phyloP scores from a whole-genome alignment of 1,140 invertebrate species.

The Apis cerana region DNA sequence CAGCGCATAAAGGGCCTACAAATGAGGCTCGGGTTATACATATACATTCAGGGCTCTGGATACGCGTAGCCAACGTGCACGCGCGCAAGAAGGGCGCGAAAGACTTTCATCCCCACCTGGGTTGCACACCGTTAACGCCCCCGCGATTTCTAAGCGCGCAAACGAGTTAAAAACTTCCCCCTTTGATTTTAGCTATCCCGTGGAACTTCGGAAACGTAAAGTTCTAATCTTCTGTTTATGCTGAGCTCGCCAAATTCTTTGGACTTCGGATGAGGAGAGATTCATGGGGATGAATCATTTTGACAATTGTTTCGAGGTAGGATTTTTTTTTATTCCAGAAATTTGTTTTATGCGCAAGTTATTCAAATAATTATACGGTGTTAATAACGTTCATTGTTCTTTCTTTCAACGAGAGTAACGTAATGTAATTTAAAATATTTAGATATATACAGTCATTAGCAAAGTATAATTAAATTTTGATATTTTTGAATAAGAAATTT shows the following conservation, averaged over 20 bases:
- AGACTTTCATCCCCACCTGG: not conserved
- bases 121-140: slow-evolving; percentile 16
- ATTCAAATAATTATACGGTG: too few species aligned
- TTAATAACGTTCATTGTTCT: too few species aligned
- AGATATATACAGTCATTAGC: too few species aligned
- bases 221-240: slow-evolving; percentile 32
- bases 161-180: slow-evolving; percentile 34
- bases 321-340: too few species aligned
- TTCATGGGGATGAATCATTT: not conserved
- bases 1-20: slow-evolving; percentile 79
- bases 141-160: slow-evolving; percentile 27
- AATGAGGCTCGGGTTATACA: slow-evolving; percentile 75
- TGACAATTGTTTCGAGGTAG: not conserved
- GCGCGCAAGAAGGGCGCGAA: slow-evolving; percentile 12
- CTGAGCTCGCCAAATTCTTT: not conserved
- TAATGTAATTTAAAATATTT: too few species aligned
- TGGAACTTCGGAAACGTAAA: slow-evolving; percentile 38
- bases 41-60: slow-evolving; percentile 36
- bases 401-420: too few species aligned
- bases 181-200: slow-evolving; percentile 38
- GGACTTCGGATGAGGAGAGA: too few species aligned
- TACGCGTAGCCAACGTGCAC: slow-evolving; percentile 17
- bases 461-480: not conserved
- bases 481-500: not conserved
- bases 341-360: too few species aligned